These are phyloP conservation scores for Drosophila santomea DNA, from an alignment of 1,140 invertebrate species.

Conservation along the genomic window DNA sequence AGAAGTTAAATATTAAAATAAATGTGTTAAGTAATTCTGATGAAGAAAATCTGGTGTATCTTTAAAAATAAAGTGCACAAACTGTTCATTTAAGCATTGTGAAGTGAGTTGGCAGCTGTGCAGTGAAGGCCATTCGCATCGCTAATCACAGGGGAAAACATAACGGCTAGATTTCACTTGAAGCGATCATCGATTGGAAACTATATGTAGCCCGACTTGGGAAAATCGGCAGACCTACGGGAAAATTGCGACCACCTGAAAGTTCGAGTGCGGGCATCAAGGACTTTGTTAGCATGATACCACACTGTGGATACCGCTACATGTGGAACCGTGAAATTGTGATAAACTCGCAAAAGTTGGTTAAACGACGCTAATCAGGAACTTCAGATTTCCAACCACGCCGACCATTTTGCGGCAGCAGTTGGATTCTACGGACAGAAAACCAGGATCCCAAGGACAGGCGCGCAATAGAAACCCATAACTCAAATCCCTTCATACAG, in stretches of 20 bases:
- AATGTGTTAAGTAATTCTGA: conserved; percentile 24
- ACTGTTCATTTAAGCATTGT: not conserved
- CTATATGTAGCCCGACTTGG: conserved; percentile 65
- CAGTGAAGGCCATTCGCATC: conserved; percentile 1
- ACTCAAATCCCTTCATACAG: conserved; percentile 4
- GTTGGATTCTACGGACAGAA: conserved; percentile 53
- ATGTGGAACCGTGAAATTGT: conserved; percentile 95
- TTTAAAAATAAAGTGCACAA: conserved; percentile 18
- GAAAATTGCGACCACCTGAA: not conserved
- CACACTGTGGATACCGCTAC: conserved; percentile 92
- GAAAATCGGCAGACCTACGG: conserved; percentile 2
- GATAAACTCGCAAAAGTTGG: conserved; percentile 94
- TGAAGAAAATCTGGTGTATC: conserved; percentile 19
- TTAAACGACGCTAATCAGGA: conserved; percentile 90
- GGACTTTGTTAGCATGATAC: conserved; percentile 85
- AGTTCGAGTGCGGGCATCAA: conserved; percentile 49
- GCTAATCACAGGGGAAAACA: conserved; percentile 56
- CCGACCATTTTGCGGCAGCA: conserved; percentile 70
- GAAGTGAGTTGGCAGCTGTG: not conserved
- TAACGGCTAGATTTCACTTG: conserved; percentile 64
- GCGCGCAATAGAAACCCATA: conserved; percentile 19
- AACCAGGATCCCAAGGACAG: conserved; percentile 21
- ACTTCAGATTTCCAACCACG: conserved; percentile 31
- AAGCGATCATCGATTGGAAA: conserved; percentile 33
- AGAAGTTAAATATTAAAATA: conserved; percentile 21